These are phyloP conservation scores for Tenualosa ilisha DNA, from an alignment of 2,797 vertebrate genomes.

Conservation along the genomic window DNA sequence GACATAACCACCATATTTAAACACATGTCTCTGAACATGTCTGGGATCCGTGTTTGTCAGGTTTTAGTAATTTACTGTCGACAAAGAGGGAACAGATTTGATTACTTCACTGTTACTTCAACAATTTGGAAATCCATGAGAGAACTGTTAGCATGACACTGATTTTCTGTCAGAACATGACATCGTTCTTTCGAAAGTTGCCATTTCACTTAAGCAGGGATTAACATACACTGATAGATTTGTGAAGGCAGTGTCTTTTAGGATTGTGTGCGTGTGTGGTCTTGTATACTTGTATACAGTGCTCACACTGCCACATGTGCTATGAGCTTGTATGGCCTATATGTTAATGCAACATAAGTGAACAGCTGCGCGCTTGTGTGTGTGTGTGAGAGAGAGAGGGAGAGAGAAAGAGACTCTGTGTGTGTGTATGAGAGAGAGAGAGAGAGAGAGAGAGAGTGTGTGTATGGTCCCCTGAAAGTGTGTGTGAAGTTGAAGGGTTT, in stretches of 20 bases:
- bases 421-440: background rate
- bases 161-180: background rate
- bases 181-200: background rate
- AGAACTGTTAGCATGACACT: background rate
- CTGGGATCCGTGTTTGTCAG: background rate
- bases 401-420: conserved; percentile 25
- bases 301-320: background rate
- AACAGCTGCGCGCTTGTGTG: conserved; percentile 19
- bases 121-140: background rate
- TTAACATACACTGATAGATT: background rate
- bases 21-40: conserved; percentile 16
- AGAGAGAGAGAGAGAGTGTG: conserved; percentile 16
- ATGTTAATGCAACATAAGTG: background rate
- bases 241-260: background rate
- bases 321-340: background rate
- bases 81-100: background rate
- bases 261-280: background rate
- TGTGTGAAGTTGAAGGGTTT: conserved; percentile 54
- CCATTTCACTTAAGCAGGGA: background rate
- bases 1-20: conserved; percentile 1
- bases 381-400: conserved; percentile 28
- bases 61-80: background rate
- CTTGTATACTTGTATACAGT: background rate
- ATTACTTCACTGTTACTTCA: conserved; percentile 1
- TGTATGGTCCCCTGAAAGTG: conserved; percentile 46